phyloP scores from a whole-genome alignment of 2,888 invertebrate genomes.

The Lutraria lutraria region DNA sequence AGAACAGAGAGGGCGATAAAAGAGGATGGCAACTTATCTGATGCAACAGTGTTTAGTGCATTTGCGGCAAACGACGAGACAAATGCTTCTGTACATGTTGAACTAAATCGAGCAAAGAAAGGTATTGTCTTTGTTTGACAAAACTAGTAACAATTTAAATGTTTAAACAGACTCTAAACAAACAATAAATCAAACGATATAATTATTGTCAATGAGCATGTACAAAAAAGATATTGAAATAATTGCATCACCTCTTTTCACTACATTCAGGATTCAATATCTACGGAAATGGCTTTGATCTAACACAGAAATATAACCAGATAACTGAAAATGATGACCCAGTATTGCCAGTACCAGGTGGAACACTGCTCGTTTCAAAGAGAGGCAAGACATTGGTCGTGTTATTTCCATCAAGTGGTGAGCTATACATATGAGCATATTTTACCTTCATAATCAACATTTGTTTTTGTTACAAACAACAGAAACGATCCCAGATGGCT shows the following conservation, averaged over 20 bases:
- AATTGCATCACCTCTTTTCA: background rate
- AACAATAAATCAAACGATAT: too few species aligned
- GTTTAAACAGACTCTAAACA: too few species aligned
- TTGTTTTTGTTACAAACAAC: too few species aligned
- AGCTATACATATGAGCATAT: too few species aligned
- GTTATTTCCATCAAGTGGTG: conserved; percentile 25
- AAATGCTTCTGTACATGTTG: conserved; percentile 49
- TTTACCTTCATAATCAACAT: too few species aligned
- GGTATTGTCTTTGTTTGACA: background rate
- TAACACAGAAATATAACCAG: background rate
- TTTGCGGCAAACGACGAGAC: conserved; percentile 43
- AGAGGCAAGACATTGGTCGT: conserved; percentile 21
- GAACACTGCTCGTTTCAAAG: background rate
- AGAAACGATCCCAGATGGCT: too few species aligned
- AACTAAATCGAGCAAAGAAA: conserved; percentile 28
- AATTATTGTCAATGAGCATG: too few species aligned
- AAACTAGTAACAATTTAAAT: too few species aligned
- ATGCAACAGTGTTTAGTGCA: conserved; percentile 53
- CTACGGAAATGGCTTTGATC: conserved; percentile 13
- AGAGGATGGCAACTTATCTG: conserved; percentile 29
- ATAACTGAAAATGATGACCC: background rate
- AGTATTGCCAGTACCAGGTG: background rate
- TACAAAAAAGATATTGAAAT: too few species aligned
- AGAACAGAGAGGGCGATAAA: conserved; percentile 43
- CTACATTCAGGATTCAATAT: conserved; percentile 17